Conservation (phyloP, 2,113 vertebrate species). For the Plotosus lineatus region DNA sequence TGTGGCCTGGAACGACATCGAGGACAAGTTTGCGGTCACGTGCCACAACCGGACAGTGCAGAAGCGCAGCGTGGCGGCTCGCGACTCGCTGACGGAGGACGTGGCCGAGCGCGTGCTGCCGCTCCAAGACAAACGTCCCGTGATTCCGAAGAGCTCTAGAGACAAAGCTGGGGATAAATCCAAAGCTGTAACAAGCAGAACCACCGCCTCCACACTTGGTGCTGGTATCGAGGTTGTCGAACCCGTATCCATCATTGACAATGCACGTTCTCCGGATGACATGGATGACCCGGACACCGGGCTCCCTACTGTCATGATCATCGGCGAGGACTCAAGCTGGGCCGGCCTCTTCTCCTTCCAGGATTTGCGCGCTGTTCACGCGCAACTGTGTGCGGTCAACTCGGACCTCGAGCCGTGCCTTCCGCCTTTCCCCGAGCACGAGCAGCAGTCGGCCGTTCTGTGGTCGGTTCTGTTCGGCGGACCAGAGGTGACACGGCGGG, state of each 20-base stretch:
- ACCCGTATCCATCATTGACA: constrained; percentile 65
- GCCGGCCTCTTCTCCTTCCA: constrained; percentile 95
- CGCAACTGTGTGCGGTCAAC: constrained; percentile 91
- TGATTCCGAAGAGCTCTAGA: constrained; percentile 27
- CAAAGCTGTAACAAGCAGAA: constrained; percentile 50
- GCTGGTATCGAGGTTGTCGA: constrained; percentile 79
- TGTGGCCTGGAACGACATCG: constrained; percentile 96
- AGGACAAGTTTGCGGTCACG: constrained; percentile 95
- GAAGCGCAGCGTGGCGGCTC: constrained; percentile 76
- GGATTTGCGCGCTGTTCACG: constrained; percentile 85
- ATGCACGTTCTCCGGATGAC: constrained; percentile 54
- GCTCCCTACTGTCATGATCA: constrained; percentile 16
- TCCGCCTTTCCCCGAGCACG: constrained; percentile 89
- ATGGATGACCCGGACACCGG: constrained; percentile 55
- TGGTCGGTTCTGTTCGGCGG: constrained; percentile 89
- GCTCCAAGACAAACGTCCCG: constrained; percentile 24
- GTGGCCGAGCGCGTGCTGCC: constrained; percentile 54
- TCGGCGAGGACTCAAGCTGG: constrained; percentile 90
- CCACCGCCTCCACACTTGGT: background rate
- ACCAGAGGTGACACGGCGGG: constrained; percentile 73
- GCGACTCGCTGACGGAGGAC: constrained; percentile 67
- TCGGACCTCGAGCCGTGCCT: constrained; percentile 90
- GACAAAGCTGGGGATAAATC: constrained; percentile 30
- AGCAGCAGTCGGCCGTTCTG: constrained; percentile 88
- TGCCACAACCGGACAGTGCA: constrained; percentile 95